These are phyloP conservation scores for Nautilus pompilius DNA, from an alignment of 1,140 invertebrate species.

Conservation along the genomic window DNA sequence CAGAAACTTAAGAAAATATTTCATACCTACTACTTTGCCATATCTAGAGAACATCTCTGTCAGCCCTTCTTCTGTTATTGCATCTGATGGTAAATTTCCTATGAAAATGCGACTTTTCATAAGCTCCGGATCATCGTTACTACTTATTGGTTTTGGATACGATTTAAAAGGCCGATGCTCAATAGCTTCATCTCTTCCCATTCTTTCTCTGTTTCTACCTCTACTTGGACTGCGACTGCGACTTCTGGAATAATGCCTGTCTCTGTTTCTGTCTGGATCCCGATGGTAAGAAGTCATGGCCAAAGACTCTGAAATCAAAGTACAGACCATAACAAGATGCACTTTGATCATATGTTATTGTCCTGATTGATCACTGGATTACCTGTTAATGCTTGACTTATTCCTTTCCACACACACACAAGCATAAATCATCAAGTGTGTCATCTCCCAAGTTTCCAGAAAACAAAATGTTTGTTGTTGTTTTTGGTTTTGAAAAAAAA, in stretches of 20 bases:
- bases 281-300: too few species aligned
- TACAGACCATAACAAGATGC: too few species aligned
- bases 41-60: slow-evolving; percentile 72
- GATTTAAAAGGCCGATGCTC: too few species aligned
- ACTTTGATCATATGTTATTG: too few species aligned
- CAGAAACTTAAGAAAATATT: slow-evolving; percentile 3
- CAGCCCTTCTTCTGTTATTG: slow-evolving; percentile 65
- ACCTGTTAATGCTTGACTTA: too few species aligned
- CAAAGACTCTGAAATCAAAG: too few species aligned
- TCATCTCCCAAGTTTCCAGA: too few species aligned
- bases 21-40: slow-evolving; percentile 62
- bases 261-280: slow-evolving; percentile 9
- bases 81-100: slow-evolving; percentile 67
- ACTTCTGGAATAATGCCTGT: slow-evolving; percentile 4
- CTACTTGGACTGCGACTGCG: slow-evolving; percentile 10
- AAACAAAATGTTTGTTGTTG: too few species aligned
- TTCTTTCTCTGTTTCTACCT: slow-evolving; percentile 7
- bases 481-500: too few species aligned
- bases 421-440: too few species aligned
- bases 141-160: slow-evolving; percentile 19
- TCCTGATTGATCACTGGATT: too few species aligned
- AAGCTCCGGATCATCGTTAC: slow-evolving; percentile 63
- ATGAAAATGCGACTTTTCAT: slow-evolving; percentile 72
- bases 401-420: too few species aligned
- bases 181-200: neutral